A percentile compares a stretch with the other conserved stretches of the same genome.
phyloP scores from a whole-genome alignment of 2,888 invertebrate species.

The Lypha dubia region DNA sequence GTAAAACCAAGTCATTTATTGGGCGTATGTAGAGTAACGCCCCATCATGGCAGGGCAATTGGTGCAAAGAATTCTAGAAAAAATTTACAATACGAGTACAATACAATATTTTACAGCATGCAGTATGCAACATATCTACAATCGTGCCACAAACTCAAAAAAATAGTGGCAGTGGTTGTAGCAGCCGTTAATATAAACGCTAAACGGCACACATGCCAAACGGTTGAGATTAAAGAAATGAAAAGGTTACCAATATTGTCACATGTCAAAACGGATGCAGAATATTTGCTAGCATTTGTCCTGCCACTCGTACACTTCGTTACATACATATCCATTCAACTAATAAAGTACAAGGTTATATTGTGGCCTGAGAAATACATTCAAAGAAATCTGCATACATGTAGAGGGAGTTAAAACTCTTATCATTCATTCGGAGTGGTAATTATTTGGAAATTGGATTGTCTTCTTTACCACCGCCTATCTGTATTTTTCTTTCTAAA shows the following conservation, averaged over 20 bases:
- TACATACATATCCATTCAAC: slow-evolving; percentile 5
- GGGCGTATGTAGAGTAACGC: slow-evolving; percentile 77
- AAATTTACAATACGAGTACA: slow-evolving; percentile 42
- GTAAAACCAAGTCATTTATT: slow-evolving; percentile 74
- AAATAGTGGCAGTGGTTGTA: background rate
- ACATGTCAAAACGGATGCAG: slow-evolving; percentile 71
- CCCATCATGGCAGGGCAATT: slow-evolving; percentile 70
- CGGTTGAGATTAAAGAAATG: background rate
- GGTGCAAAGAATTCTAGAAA: slow-evolving; percentile 61
- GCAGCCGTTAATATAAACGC: slow-evolving; percentile 53
- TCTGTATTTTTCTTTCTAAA: background rate
- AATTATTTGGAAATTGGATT: slow-evolving; percentile 68
- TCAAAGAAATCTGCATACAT: background rate
- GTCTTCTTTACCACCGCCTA: background rate
- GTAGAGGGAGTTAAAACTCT: slow-evolving; percentile 40
- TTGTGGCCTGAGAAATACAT: slow-evolving; percentile 26
- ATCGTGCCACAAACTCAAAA: slow-evolving; percentile 56
- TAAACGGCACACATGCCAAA: slow-evolving; percentile 42
- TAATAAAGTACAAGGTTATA: slow-evolving; percentile 25
- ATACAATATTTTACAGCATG: slow-evolving; percentile 33
- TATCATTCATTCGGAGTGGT: slow-evolving; percentile 41
- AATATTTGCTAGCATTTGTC: slow-evolving; percentile 32
- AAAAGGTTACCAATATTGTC: slow-evolving; percentile 66
- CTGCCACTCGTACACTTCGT: background rate
- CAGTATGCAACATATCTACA: slow-evolving; percentile 41